Percentiles rank a stretch among this genome's conserved stretches.
phyloP scores from a whole-genome alignment of 2,888 invertebrate species.

The Aleiodes alternator region DNA sequence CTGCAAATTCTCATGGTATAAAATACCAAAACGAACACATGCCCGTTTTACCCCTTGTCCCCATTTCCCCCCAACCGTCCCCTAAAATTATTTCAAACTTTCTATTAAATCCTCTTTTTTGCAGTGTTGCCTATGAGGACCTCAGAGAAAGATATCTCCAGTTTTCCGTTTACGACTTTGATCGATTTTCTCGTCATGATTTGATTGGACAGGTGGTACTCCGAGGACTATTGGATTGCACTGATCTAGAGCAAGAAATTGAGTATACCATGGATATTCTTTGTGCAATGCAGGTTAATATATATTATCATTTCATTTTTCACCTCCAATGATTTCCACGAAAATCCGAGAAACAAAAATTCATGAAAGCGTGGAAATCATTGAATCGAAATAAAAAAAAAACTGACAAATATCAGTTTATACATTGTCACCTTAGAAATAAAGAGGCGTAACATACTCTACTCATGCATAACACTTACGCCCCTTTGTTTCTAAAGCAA shows the following conservation, averaged over 20 bases:
- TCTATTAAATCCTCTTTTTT: too few relatives aligned
- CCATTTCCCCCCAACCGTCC: too few relatives aligned
- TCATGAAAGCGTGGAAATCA: neutral
- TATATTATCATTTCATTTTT: conserved; percentile 51
- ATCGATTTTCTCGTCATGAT: conserved; percentile 91
- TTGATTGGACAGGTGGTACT: conserved; percentile 91
- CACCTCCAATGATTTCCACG: neutral
- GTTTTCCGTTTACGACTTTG: conserved; percentile 93
- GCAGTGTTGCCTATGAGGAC: conserved; percentile 85
- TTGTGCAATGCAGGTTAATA: conserved; percentile 83
- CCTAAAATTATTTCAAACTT: too few relatives aligned
- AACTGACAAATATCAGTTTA: too few relatives aligned
- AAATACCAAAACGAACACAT: too few relatives aligned
- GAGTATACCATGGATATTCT: conserved; percentile 91
- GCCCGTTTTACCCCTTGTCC: too few relatives aligned
- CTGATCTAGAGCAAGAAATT: conserved; percentile 87
- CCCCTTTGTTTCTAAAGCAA: too few relatives aligned
- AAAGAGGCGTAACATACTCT: too few relatives aligned
- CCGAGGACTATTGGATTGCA: conserved; percentile 85
- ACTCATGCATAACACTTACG: too few relatives aligned
- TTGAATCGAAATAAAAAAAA: neutral
- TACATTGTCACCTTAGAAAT: too few relatives aligned
- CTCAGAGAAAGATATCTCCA: conserved; percentile 86
- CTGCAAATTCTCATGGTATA: too few relatives aligned
- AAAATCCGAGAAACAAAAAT: neutral